Base-by-base conservation (phyloP, 2,888 invertebrate species). In the Suillia variegata region DNA sequence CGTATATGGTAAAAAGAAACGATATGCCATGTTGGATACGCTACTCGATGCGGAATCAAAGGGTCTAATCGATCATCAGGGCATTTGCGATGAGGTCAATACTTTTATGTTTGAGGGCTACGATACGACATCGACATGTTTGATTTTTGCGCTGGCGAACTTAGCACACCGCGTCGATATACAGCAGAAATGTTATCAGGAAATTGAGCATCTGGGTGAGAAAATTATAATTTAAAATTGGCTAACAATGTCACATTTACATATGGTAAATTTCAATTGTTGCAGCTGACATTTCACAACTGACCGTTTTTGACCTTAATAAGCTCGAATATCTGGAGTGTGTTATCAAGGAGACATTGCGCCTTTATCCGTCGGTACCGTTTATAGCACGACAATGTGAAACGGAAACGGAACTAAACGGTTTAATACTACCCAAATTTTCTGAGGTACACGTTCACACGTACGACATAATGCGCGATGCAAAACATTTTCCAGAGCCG, bases 91-190 rank as follows among this genome's bases (percentile, higher is more conserved):
- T 70, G 87, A 87, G 80, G 87, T 87, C 1, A 87, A 87, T 62
- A 87, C 87, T 0, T 87, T 87, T 59, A 86, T 87, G 85, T 87
- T 87, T 74, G 87, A 85, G 75, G 87, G 89, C 0, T 88, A 88
- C 68, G 89, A 89, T 61, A 89, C 88, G 0, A 87, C 87, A 0
- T 84, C 87, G 1, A 80, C 82, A 53, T 85, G 83, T 5, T 69
- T 87, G 10, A 81, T 82, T 26, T 85, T 84, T 66, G 77, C 83
- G 8, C 70, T 87, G 12, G 73, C 87, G 69, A 71, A 85, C 51
- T 67, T 88, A 17, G 86, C 87, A 0, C 80, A 84, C 22, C 73
- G 85, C 62, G 79, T 79, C 47, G 74, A 83, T 31, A 74, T 82
- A 2, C 87, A 86, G 80, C 75, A 83, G 1, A 78, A 77, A 3